These are phyloP conservation scores for Brachylomia viminalis DNA, from an alignment of 2,888 invertebrate species.

Conservation along the genomic window DNA sequence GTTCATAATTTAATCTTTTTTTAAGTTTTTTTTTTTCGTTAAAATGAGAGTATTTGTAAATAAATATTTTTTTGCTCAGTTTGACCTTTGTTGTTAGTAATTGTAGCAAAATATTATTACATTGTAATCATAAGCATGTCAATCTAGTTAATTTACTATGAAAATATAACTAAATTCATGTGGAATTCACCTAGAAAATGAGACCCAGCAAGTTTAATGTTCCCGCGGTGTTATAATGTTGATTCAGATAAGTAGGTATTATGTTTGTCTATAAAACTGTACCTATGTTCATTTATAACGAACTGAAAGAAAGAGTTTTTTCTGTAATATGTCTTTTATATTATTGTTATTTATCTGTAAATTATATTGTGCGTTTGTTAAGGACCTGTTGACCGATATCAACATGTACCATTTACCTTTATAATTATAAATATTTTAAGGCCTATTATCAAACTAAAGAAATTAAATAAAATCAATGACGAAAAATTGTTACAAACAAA, in stretches of 20 bases:
- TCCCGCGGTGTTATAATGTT: too few species aligned
- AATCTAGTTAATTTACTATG: background rate
- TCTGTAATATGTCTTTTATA: too few species aligned
- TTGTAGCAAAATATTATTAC: background rate
- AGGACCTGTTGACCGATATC: too few species aligned
- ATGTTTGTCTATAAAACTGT: background rate
- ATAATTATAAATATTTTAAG: too few species aligned
- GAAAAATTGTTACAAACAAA: too few species aligned
- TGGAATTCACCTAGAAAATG: background rate
- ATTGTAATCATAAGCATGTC: background rate
- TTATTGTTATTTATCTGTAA: too few species aligned
- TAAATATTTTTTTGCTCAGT: background rate
- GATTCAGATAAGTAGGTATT: too few species aligned
- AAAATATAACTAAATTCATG: background rate
- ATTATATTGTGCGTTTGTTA: too few species aligned
- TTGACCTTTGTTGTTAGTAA: background rate
- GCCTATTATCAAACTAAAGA: background rate
- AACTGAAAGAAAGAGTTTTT: too few species aligned
- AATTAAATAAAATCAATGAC: background rate
- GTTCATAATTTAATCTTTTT: background rate
- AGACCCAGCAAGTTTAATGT: background rate
- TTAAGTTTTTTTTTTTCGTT: too few species aligned
- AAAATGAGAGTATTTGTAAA: slow-evolving; percentile 16
- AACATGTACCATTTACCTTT: too few species aligned
- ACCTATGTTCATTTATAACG: background rate